Evolutionary conservation across 2,113 vertebrate species (phyloP), one percentile per base, ranked within the genome.

Genomic region (Prunella fulvescens): DNA sequence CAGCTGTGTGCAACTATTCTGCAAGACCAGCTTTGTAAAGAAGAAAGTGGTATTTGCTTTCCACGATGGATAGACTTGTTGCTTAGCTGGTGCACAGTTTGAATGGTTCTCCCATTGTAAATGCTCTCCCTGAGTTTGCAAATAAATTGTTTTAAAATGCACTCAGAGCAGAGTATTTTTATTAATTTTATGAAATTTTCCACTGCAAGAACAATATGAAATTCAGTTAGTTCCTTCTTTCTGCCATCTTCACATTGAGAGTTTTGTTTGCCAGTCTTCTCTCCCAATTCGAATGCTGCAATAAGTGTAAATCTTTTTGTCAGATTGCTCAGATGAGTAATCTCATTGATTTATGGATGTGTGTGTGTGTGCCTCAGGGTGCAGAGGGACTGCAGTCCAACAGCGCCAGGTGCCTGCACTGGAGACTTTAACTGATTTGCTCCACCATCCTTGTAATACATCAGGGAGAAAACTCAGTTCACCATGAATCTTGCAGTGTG

Each of bases 251-350:
- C 48, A 31, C 10, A 12, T 54, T 39, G 39, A 62, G 29, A n/a
- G 23, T 60, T 71, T 66, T 70, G 28, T 47, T 93, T 76, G 37
- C 61, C 29, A 51, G 26, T 18, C 24, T 91, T 81, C 19, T 91
- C 5, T 81, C 24, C 48, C 26, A 37, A 1, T 39, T n/a, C 0
- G 0, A 62, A 66, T 64, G 28, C 48, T 81, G 19, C 22, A 81
- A 12, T 33, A 56, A 60, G 5, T 9, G 50, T 74, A 79, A 51
- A 60, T 83, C 35, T 76, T 71, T 62, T 23, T 71, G 48, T 66
- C 61, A 86, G 24, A 47, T 74, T 64, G 51, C 50, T 88, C 37
- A 48, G 19, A 40, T 64, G 69, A 81, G 33, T 56, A 40, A 25
- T 92, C 40, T 86, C 51, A 22, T 18, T 80, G 67, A 53, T 84